A percentile compares a stretch with the other conserved stretches of the same genome.
Evolutionary conservation across 2,888 invertebrate species (phyloP).

Genomic region (Heliconius ethilla): DNA sequence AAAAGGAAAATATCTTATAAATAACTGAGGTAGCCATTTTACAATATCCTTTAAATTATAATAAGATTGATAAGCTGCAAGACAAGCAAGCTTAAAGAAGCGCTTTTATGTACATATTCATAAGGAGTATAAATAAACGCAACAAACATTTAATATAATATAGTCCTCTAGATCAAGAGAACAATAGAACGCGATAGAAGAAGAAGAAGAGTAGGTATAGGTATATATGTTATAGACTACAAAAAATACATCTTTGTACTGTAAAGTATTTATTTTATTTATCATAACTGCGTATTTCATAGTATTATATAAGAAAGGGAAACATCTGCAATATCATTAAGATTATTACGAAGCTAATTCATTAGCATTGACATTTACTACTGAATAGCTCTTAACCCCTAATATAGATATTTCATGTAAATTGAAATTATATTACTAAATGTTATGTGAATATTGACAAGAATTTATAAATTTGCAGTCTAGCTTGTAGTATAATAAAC

Average conservation of each 20-base stretch:
- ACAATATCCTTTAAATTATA: neutral
- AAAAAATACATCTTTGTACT: too few species aligned
- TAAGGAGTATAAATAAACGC: neutral
- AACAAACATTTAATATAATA: too few species aligned
- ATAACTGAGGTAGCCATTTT: neutral
- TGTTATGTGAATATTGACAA: neutral
- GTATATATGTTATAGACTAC: too few species aligned
- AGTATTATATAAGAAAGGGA: neutral
- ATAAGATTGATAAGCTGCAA: too few species aligned
- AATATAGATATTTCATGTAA: constrained; percentile 24
- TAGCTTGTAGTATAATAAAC: neutral
- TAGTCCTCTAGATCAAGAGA: too few species aligned
- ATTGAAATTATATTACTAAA: constrained; percentile 2
- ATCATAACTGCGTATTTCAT: too few species aligned
- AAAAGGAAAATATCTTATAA: too few species aligned
- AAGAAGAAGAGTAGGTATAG: too few species aligned
- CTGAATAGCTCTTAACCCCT: constrained; percentile 1
- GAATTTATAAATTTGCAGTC: neutral
- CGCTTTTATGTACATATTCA: neutral
- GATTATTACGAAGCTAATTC: neutral
- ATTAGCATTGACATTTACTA: constrained; percentile 24
- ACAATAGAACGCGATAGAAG: too few species aligned
- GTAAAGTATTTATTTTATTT: too few species aligned
- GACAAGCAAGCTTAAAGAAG: neutral
- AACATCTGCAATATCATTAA: neutral